Percentiles rank a stretch among this genome's conserved stretches.
Evolutionary conservation across 2,113 vertebrate genomes (phyloP).

Genomic region (Oxyruncus cristatus): DNA sequence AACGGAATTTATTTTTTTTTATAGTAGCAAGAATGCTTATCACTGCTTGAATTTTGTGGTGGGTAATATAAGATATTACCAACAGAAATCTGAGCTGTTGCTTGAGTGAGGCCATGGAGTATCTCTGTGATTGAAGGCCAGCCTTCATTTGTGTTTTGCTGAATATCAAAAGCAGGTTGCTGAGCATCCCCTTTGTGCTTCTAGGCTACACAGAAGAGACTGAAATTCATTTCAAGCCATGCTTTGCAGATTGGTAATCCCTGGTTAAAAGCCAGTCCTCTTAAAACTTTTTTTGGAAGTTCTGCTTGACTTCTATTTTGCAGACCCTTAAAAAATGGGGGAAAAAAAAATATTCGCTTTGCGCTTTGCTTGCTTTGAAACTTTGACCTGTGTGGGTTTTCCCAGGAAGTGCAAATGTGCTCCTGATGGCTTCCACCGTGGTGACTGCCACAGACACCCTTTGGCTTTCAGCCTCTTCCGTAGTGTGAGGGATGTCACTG

Average conservation of each 20-base stretch:
- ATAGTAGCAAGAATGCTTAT: neutral
- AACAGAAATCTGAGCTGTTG: neutral
- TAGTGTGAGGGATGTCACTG: neutral
- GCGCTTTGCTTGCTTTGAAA: neutral
- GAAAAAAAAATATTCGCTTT: rapidly evolving
- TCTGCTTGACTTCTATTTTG: neutral
- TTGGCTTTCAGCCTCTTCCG: neutral
- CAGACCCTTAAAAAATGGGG: neutral
- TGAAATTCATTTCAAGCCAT: rapidly evolving
- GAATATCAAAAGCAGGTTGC: neutral
- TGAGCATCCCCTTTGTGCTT: neutral
- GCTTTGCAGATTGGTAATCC: neutral
- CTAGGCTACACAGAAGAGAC: neutral
- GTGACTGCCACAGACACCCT: neutral
- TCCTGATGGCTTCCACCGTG: neutral
- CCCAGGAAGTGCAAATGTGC: neutral
- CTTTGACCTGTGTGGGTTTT: neutral
- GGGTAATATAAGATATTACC: rapidly evolving
- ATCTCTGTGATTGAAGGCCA: neutral
- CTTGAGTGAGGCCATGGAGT: neutral
- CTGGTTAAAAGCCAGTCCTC: neutral
- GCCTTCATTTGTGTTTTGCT: neutral
- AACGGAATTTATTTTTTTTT: rapidly evolving
- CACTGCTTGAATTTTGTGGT: neutral
- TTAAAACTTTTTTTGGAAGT: neutral